Percentiles rank a stretch among this genome's conserved stretches.
Evolutionary conservation across 1,140 invertebrate genomes (phyloP).

Genomic region (Telenomus remus): DNA sequence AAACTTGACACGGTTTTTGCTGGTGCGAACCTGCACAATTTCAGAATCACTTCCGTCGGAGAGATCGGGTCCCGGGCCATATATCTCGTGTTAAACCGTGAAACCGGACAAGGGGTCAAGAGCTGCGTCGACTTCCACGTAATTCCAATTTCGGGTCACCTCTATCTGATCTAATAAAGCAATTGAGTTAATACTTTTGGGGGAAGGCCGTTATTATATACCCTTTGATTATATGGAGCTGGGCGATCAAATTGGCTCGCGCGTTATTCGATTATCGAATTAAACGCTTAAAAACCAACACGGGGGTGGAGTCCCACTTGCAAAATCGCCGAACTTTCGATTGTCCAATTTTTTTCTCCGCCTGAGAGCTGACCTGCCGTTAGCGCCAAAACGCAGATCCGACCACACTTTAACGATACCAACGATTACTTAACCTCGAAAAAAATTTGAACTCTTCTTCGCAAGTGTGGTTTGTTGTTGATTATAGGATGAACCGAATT

Average conservation of each 20-base stretch:
- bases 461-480: too few relatives aligned
- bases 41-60: conserved; percentile 53
- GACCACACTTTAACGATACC: conserved; percentile 41
- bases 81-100: conserved; percentile 36
- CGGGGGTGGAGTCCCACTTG: conserved; percentile 56
- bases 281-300: conserved; percentile 62
- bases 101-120: conserved; percentile 41
- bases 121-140: conserved; percentile 45
- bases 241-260: conserved; percentile 56
- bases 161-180: conserved; percentile 65
- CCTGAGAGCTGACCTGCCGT: conserved; percentile 8
- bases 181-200: conserved; percentile 64
- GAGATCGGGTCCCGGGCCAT: conserved; percentile 23
- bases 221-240: conserved; percentile 64
- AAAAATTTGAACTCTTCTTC: not conserved
- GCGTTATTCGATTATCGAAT: conserved; percentile 66
- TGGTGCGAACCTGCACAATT: conserved; percentile 32
- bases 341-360: conserved; percentile 44
- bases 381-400: conserved; percentile 37
- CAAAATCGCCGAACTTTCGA: conserved; percentile 53
- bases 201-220: conserved; percentile 61
- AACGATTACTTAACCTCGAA: conserved; percentile 18
- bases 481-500: too few relatives aligned
- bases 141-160: conserved; percentile 59
- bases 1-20: conserved; percentile 12